A percentile compares a stretch with the other conserved stretches of the same genome.
Evolutionary conservation across 2,888 invertebrate species (phyloP).

Genomic region (Neoitamus cyanurus): DNA sequence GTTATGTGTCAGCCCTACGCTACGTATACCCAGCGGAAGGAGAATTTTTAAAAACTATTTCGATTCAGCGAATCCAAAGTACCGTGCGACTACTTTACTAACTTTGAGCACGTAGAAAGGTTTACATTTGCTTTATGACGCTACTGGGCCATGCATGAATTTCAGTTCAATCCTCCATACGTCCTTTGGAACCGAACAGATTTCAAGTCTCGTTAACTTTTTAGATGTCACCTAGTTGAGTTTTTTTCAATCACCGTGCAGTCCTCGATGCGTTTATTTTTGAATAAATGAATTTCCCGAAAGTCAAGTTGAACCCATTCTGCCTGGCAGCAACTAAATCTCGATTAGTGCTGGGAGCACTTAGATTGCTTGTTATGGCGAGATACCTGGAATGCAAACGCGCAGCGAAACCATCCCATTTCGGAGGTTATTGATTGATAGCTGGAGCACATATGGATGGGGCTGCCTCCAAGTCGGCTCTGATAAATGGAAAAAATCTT

Average conservation of each 20-base stretch:
- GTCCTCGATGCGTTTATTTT: neutral
- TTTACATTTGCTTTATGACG: neutral
- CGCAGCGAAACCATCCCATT: neutral
- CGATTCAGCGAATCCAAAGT: too few relatives aligned
- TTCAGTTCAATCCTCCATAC: neutral
- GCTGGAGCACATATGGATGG: neutral
- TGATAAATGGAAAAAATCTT: conserved; percentile 29
- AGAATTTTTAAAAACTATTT: neutral
- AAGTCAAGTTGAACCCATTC: neutral
- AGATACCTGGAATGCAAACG: neutral
- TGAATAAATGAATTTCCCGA: neutral
- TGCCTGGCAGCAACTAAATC: neutral
- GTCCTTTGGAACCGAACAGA: neutral
- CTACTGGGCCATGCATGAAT: too few relatives aligned
- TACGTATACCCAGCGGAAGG: neutral
- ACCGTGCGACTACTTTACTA: too few relatives aligned
- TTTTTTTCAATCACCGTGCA: neutral
- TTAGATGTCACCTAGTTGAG: neutral
- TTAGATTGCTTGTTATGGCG: neutral
- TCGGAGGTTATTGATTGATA: neutral
- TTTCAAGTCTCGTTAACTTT: neutral
- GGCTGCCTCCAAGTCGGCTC: neutral
- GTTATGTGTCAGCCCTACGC: neutral
- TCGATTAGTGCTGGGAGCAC: neutral
- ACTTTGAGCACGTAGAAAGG: neutral